phyloP scores from a whole-genome alignment of 2,797 vertebrate species.

The Furcifer pardalis region DNA sequence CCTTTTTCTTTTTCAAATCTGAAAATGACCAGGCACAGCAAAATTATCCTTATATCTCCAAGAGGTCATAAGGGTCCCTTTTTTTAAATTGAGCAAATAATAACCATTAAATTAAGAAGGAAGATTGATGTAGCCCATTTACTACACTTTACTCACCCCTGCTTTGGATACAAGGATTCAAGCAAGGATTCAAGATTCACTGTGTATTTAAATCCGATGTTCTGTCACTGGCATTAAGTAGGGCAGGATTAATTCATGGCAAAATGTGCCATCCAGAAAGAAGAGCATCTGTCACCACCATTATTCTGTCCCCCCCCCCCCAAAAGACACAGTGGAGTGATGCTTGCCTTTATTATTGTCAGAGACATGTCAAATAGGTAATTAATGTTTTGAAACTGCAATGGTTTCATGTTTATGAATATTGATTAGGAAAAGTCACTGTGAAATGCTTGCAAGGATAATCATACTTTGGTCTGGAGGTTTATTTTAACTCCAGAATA shows the following conservation, averaged over 20 bases:
- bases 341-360: neutral
- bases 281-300: neutral
- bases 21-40: too few species aligned
- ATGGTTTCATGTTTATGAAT: constrained; percentile 17
- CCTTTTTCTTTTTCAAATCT: too few species aligned
- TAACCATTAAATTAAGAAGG: too few species aligned
- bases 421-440: neutral
- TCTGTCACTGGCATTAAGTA: neutral
- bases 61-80: too few species aligned
- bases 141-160: neutral
- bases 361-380: neutral
- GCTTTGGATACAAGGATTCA: neutral
- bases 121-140: too few species aligned
- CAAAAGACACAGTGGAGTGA: neutral
- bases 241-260: neutral
- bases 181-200: neutral
- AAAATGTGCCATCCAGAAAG: neutral
- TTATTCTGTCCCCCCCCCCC: neutral
- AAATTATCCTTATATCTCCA: too few species aligned
- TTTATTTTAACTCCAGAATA: neutral
- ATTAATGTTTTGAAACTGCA: constrained; percentile 24
- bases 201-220: neutral
- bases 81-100: too few species aligned
- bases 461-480: neutral
- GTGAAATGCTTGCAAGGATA: neutral